These are phyloP conservation scores for Rhagium mordax DNA, from an alignment of 2,888 invertebrate genomes.

Conservation along the genomic window DNA sequence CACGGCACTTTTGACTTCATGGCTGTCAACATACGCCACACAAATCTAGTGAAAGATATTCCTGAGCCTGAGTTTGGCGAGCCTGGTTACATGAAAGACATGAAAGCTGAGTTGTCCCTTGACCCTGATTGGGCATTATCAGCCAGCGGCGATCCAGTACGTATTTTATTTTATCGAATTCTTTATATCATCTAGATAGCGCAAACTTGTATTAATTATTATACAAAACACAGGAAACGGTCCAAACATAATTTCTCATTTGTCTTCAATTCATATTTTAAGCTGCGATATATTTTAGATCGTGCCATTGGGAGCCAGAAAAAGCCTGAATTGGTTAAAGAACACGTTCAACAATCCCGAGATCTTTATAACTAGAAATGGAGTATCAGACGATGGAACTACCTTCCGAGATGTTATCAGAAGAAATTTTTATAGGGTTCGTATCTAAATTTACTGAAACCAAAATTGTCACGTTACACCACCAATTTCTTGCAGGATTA, in stretches of 20 bases:
- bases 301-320: slow-evolving; percentile 78
- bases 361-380: slow-evolving; percentile 77
- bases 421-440: slow-evolving; percentile 25
- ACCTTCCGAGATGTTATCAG: neutral
- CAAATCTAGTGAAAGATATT: slow-evolving; percentile 6
- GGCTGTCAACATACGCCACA: slow-evolving; percentile 13
- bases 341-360: slow-evolving; percentile 74
- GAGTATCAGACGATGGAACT: slow-evolving; percentile 69
- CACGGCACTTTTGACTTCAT: slow-evolving; percentile 27
- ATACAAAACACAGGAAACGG: no score
- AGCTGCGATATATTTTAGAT: slow-evolving; percentile 58
- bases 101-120: neutral
- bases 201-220: no score
- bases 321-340: slow-evolving; percentile 75
- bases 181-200: no score
- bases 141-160: slow-evolving; percentile 17
- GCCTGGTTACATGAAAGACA: neutral
- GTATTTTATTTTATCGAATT: neutral
- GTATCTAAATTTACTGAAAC: slow-evolving; percentile 1
- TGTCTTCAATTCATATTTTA: no score
- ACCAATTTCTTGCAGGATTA: slow-evolving; percentile 59
- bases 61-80: slow-evolving; percentile 10
- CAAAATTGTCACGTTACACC: no score
- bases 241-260: no score
- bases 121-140: slow-evolving; percentile 7